Evolutionary conservation across 2,797 vertebrate species (phyloP).

Genomic region (Poeciliopsis paucimaculata): DNA sequence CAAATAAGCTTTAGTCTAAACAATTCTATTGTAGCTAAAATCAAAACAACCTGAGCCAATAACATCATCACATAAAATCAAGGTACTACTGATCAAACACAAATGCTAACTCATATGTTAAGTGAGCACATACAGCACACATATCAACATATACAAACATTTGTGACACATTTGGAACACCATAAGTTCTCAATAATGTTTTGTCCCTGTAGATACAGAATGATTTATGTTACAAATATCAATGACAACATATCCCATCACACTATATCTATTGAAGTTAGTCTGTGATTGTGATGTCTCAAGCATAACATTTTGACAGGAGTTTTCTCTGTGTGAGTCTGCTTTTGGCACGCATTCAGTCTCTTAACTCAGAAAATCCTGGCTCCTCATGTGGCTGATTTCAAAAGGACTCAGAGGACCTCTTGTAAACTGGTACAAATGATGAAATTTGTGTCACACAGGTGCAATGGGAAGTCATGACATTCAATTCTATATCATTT

Average conservation of each 20-base stretch:
- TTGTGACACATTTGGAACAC: background rate
- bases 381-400: background rate
- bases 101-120: background rate
- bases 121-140: background rate
- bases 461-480: background rate
- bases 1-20: background rate
- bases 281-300: background rate
- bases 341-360: background rate
- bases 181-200: background rate
- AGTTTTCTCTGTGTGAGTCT: background rate
- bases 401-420: background rate
- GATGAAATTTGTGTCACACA: constrained; percentile 3
- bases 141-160: background rate
- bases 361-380: background rate
- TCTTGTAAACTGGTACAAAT: background rate
- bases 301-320: background rate
- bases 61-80: background rate
- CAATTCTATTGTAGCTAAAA: background rate
- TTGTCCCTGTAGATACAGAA: background rate
- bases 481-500: background rate
- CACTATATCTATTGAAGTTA: background rate
- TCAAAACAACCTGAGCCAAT: background rate
- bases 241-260: background rate
- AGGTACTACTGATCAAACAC: background rate
- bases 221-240: background rate